Base-by-base conservation (phyloP, 1,140 invertebrate species). In the Nebria ingens region DNA sequence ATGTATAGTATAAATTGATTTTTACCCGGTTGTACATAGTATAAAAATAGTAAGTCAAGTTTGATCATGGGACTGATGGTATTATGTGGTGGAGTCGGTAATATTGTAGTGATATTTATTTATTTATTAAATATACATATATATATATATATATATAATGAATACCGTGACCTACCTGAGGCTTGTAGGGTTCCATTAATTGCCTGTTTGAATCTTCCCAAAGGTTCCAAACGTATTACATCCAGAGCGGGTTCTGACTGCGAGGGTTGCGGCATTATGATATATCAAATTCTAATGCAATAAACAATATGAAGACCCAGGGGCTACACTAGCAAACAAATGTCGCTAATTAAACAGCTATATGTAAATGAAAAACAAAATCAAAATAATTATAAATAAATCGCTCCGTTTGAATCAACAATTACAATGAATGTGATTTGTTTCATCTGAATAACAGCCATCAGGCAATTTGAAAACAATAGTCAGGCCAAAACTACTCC, bases 91-190 rank as follows among this genome's bases (percentile, higher is more conserved):
- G n/a, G n/a, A n/a, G n/a, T n/a, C n/a, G n/a, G n/a, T n/a, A n/a
- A n/a, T n/a, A n/a, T n/a, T n/a, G n/a, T n/a, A n/a, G n/a, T n/a
- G n/a, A n/a, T n/a, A n/a, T n/a, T n/a, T n/a, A n/a, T n/a, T n/a
- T n/a, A n/a, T n/a, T n/a, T n/a, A n/a, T n/a, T n/a, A n/a, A n/a
- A n/a, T n/a, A n/a, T n/a, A n/a, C n/a, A n/a, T n/a, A n/a, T n/a
- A n/a, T n/a, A n/a, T n/a, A n/a, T n/a, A n/a, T n/a, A n/a, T n/a
- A n/a, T n/a, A n/a, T n/a, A n/a, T n/a, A n/a, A n/a, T n/a, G n/a
- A n/a, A n/a, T n/a, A n/a, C n/a, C n/a, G n/a, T n/a, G n/a, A 67
- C 66, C 58, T 57, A 68, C 66, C 66, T 65, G 65, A 62, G 21
- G 53, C 34, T 22, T 58, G 56, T 19, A 65, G 57, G 58, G 65